Percentiles rank a stretch among this genome's conserved stretches.
Evolutionary conservation across 2,888 invertebrate genomes (phyloP).

Genomic region (Bombyx huttoni): DNA sequence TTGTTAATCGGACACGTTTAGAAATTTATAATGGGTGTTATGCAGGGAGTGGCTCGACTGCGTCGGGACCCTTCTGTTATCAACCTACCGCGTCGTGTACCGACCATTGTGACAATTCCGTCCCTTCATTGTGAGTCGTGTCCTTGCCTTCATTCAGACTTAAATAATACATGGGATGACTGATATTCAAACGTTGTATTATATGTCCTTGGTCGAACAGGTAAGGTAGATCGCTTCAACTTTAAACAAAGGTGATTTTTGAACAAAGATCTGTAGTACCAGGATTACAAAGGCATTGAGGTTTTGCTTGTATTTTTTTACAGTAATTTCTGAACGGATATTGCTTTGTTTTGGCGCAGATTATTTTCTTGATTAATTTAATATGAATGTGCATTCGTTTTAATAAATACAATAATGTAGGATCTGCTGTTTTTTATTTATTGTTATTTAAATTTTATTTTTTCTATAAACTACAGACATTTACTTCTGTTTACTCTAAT

Average conservation of each 20-base stretch:
- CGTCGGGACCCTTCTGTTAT: conserved; percentile 1
- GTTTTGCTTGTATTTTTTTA: background rate
- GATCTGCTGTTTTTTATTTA: no score
- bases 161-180: conserved; percentile 3
- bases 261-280: background rate
- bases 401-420: no score
- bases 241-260: background rate
- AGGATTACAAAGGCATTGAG: background rate
- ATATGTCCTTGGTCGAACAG: background rate
- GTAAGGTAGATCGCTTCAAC: background rate
- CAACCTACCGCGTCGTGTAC: conserved; percentile 2
- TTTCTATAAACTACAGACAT: no score
- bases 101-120: conserved; percentile 5
- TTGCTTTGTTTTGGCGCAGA: no score
- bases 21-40: conserved; percentile 4
- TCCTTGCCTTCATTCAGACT: conserved; percentile 5
- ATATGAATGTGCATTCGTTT: no score
- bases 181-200: conserved; percentile 1
- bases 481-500: no score
- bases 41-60: conserved; percentile 1
- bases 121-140: conserved; percentile 5
- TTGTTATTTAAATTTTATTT: no score
- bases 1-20: background rate
- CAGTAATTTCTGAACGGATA: no score
- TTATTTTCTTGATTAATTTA: no score